Evolutionary conservation across 2,888 invertebrate genomes (phyloP).

Genomic region (Gonocerus acuteangulatus): DNA sequence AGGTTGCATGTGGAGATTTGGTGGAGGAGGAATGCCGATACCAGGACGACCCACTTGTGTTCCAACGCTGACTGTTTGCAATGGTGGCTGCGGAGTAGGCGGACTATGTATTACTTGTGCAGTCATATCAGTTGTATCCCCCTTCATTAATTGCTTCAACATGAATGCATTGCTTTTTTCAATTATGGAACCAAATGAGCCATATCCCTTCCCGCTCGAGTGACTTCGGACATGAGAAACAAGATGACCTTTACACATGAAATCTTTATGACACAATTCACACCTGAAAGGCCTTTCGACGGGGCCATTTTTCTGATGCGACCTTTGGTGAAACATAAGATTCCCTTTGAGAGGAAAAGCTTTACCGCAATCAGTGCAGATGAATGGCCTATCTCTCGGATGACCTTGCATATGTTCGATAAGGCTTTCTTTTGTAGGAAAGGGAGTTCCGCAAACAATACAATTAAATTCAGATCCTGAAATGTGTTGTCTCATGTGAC

Average conservation of each 20-base stretch:
- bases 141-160: conserved; percentile 40
- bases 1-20: conserved; percentile 38
- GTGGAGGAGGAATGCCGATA: conserved; percentile 37
- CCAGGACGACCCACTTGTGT: conserved; percentile 40
- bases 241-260: conserved; percentile 80
- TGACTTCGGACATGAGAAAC: conserved; percentile 76
- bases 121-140: conserved; percentile 37
- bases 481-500: conserved; percentile 56
- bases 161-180: conserved; percentile 38
- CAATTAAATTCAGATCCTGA: conserved; percentile 68
- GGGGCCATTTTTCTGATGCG: conserved; percentile 68
- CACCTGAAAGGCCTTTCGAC: conserved; percentile 65
- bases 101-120: conserved; percentile 37
- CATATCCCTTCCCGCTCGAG: conserved; percentile 47
- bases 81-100: conserved; percentile 33
- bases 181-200: conserved; percentile 35
- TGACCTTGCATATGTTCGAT: conserved; percentile 70
- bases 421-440: conserved; percentile 65
- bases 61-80: conserved; percentile 40
- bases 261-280: conserved; percentile 77
- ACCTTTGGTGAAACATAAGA: conserved; percentile 75
- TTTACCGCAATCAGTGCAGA: conserved; percentile 48
- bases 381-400: conserved; percentile 71
- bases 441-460: conserved; percentile 65
- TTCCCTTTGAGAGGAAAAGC: conserved; percentile 37